phyloP scores from a whole-genome alignment of 2,113 vertebrate genomes.

The Colius striatus region DNA sequence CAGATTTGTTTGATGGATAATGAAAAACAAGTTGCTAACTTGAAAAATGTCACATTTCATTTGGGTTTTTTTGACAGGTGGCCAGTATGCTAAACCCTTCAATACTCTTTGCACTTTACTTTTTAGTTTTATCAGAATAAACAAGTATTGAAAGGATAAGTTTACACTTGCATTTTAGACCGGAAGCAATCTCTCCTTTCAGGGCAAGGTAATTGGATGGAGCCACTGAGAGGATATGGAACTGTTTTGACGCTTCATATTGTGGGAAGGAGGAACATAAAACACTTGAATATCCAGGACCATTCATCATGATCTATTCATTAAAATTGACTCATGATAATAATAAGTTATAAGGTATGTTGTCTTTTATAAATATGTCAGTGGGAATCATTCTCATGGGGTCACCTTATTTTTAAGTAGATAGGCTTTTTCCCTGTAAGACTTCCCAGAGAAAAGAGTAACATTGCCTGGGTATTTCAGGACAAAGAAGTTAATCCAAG shows the following conservation, averaged over 20 bases:
- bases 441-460: background rate
- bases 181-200: background rate
- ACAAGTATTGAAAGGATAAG: background rate
- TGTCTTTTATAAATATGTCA: slow-evolving; percentile 32
- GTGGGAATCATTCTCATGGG: slow-evolving; percentile 5
- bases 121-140: background rate
- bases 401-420: slow-evolving; percentile 26
- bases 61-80: background rate
- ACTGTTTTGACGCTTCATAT: background rate
- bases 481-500: background rate
- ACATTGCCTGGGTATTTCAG: slow-evolving; percentile 13
- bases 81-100: background rate
- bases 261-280: slow-evolving; percentile 16
- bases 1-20: background rate
- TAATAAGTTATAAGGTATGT: slow-evolving; percentile 16
- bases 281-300: background rate
- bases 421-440: background rate
- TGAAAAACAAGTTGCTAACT: background rate
- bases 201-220: background rate
- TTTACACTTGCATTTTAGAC: background rate
- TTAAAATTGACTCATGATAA: slow-evolving; percentile 27
- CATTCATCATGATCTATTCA: background rate
- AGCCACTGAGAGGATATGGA: background rate
- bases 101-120: background rate
- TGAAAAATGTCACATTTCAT: background rate